These are phyloP conservation scores for Tragelaphus strepsiceros DNA, from an alignment of 2,113 vertebrate genomes.

Conservation along the genomic window DNA sequence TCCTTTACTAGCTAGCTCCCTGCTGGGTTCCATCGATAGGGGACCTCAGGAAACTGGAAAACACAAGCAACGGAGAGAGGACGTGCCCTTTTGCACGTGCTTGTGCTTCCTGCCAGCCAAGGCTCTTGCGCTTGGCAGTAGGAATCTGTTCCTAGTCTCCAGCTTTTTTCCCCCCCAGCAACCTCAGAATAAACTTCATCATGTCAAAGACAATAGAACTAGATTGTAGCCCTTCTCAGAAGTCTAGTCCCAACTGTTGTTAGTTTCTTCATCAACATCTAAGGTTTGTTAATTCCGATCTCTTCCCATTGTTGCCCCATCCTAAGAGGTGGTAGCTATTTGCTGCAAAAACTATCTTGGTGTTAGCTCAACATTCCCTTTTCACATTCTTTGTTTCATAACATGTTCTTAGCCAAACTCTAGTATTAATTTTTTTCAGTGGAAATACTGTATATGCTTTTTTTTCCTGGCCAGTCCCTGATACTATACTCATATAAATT, in stretches of 20 bases:
- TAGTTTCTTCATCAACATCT: neutral
- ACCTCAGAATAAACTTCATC: neutral
- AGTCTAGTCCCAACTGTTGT: neutral
- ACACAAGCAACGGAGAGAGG: neutral
- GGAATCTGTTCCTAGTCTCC: neutral
- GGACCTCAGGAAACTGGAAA: neutral
- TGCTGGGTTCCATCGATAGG: neutral
- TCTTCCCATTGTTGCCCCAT: neutral
- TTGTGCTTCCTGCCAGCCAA: neutral
- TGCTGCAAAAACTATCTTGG: neutral
- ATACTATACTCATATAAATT: neutral
- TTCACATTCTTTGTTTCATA: neutral
- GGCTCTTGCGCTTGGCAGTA: neutral
- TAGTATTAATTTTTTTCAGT: neutral
- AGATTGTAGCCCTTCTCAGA: neutral
- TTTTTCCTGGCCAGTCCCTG: neutral
- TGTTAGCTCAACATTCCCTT: neutral
- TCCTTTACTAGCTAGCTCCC: neutral
- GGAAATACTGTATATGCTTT: neutral
- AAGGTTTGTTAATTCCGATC: neutral
- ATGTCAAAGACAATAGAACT: neutral
- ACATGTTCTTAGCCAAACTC: neutral
- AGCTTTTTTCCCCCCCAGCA: neutral
- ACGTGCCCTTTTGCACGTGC: rapidly evolving
- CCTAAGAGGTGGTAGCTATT: neutral